These are phyloP conservation scores for Antigone vipio DNA, from an alignment of 2,113 vertebrate genomes.

Conservation along the genomic window DNA sequence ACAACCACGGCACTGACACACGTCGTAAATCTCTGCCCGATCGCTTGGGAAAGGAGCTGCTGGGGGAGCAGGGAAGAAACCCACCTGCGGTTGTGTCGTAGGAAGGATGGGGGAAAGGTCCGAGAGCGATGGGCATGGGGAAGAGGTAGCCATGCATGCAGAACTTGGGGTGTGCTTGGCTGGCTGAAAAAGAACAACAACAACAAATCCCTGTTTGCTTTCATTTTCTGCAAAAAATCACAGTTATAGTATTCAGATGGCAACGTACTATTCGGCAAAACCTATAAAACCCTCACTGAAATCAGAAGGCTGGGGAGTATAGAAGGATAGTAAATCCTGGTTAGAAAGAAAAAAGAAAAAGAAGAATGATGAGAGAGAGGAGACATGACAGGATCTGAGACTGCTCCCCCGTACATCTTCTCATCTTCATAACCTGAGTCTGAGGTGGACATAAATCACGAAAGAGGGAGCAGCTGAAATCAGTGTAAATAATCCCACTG, in stretches of 20 bases:
- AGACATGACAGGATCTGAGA: neutral
- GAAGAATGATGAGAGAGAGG: neutral
- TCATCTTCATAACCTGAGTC: neutral
- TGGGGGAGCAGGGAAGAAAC: neutral
- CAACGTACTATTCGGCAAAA: neutral
- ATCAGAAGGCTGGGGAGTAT: neutral
- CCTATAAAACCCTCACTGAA: neutral
- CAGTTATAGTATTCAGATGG: rapidly evolving
- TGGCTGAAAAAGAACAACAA: conserved; percentile 69
- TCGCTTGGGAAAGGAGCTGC: neutral
- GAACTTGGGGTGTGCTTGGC: conserved; percentile 81
- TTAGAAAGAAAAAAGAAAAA: neutral
- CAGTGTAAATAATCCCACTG: neutral
- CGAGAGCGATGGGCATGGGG: conserved; percentile 81
- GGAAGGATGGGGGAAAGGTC: conserved; percentile 81
- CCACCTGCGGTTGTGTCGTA: conserved; percentile 86
- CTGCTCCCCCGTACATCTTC: neutral
- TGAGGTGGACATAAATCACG: neutral
- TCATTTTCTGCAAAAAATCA: neutral
- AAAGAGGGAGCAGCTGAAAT: neutral
- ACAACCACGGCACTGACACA: neutral
- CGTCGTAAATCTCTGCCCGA: neutral
- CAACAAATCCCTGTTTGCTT: neutral
- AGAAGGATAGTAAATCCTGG: neutral
- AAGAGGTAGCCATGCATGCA: conserved; percentile 89